Percentiles rank a stretch among this genome's conserved stretches.
phyloP scores from a whole-genome alignment of 2,113 vertebrate genomes.

The Astur gentilis region DNA sequence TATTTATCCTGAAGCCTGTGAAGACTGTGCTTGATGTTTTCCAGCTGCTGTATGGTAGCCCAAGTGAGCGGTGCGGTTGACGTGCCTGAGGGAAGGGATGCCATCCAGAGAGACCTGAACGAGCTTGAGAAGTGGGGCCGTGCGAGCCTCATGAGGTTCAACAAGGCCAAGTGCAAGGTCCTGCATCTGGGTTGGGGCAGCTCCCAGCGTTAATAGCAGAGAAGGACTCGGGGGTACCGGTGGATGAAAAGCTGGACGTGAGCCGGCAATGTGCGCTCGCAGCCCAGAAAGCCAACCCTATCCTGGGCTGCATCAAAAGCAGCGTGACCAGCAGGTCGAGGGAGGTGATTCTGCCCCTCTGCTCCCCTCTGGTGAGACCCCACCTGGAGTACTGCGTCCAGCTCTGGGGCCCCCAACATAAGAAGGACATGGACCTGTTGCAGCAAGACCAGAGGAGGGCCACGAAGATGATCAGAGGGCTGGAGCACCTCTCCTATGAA shows the following conservation, averaged over 20 bases:
- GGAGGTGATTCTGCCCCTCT: neutral
- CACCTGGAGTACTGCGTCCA: neutral
- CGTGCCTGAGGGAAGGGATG: fast-evolving
- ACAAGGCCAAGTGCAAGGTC: neutral
- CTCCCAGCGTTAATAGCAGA: fast-evolving
- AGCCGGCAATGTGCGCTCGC: fast-evolving
- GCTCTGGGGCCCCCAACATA: neutral
- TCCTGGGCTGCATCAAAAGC: neutral
- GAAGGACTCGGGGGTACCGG: neutral
- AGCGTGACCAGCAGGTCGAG: fast-evolving
- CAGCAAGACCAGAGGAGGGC: neutral
- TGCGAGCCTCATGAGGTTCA: neutral
- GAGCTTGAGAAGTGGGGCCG: neutral
- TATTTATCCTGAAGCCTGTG: neutral
- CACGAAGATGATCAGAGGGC: neutral
- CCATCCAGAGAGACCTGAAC: neutral
- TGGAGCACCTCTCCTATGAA: neutral
- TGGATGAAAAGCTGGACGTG: neutral
- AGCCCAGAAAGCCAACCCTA: neutral
- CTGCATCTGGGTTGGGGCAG: neutral
- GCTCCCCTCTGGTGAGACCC: neutral
- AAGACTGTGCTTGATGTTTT: neutral
- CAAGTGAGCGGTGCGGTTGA: neutral
- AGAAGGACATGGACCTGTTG: neutral
- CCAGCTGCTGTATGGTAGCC: neutral